Evolutionary conservation across 2,113 vertebrate genomes (phyloP).

Genomic region (Pontoporia blainvillei): DNA sequence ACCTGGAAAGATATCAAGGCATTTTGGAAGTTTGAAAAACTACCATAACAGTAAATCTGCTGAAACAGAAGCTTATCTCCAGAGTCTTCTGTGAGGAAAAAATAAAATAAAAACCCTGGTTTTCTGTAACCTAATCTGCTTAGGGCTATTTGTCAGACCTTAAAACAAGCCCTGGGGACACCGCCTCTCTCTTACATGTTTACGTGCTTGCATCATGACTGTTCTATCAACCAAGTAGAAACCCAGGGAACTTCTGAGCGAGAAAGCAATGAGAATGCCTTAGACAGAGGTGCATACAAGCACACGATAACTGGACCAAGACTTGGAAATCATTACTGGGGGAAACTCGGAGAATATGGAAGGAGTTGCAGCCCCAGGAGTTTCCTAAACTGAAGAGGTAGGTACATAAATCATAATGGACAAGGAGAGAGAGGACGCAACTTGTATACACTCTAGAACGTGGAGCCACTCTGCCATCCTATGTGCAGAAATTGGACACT

Average conservation of each 20-base stretch:
- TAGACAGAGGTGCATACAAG: neutral
- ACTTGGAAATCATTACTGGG: neutral
- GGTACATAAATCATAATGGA: neutral
- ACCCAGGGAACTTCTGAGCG: neutral
- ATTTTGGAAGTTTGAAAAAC: neutral
- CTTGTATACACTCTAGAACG: neutral
- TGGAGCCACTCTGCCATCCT: neutral
- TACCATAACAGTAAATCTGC: neutral
- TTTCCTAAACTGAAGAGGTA: neutral
- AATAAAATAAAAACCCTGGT: neutral
- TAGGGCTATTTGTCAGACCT: neutral
- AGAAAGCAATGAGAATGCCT: neutral
- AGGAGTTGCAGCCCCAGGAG: neutral
- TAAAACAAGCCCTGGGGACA: neutral
- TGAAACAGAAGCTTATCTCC: neutral
- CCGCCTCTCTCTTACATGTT: rapidly evolving
- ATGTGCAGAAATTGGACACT: neutral
- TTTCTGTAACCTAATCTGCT: neutral
- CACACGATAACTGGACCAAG: neutral
- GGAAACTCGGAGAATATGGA: rapidly evolving
- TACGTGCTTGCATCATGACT: too few relatives aligned
- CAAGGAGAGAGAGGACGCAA: neutral
- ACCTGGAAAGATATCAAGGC: neutral
- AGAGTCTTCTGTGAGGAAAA: neutral
- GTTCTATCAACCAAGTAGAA: neutral